Percentiles rank a stretch among this genome's conserved stretches.
These are phyloP conservation scores for Colostygia pectinataria DNA, from an alignment of 2,888 invertebrate species.

Conservation along the genomic window DNA sequence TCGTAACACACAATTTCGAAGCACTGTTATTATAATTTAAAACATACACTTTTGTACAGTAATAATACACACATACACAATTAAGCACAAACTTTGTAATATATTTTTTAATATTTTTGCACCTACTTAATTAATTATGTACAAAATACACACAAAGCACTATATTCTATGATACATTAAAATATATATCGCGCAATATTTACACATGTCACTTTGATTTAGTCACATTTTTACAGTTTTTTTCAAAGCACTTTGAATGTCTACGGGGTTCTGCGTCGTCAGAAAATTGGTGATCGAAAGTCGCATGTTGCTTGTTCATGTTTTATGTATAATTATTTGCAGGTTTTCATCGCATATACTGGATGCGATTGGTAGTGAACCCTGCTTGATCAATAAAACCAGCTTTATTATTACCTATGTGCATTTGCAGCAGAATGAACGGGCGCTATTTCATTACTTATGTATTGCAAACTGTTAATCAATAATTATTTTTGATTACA, in stretches of 20 bases:
- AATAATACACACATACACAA: conserved; percentile 16
- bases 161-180: neutral
- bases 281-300: conserved; percentile 46
- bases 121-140: conserved; percentile 2
- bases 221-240: too few species aligned
- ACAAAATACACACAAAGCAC: conserved; percentile 13
- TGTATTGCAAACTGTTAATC: neutral
- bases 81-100: conserved; percentile 6
- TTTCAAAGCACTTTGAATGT: conserved; percentile 30
- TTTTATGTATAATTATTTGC: conserved; percentile 43
- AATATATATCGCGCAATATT: neutral
- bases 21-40: conserved; percentile 15
- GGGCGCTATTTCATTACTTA: conserved; percentile 10
- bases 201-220: too few species aligned
- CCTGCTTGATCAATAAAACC: conserved; percentile 8
- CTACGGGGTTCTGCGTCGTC: conserved; percentile 37
- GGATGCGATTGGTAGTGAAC: neutral
- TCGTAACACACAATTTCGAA: conserved; percentile 38
- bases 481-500: conserved; percentile 44
- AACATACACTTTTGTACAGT: conserved; percentile 15
- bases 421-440: conserved; percentile 7
- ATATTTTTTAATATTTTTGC: too few species aligned
- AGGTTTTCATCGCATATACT: conserved; percentile 16
- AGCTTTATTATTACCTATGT: conserved; percentile 4
- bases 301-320: conserved; percentile 66